Evolutionary conservation across 35 echinoderm and acorn worm genomes (phyloP).

Genomic region (Ophioderma brevispina): DNA sequence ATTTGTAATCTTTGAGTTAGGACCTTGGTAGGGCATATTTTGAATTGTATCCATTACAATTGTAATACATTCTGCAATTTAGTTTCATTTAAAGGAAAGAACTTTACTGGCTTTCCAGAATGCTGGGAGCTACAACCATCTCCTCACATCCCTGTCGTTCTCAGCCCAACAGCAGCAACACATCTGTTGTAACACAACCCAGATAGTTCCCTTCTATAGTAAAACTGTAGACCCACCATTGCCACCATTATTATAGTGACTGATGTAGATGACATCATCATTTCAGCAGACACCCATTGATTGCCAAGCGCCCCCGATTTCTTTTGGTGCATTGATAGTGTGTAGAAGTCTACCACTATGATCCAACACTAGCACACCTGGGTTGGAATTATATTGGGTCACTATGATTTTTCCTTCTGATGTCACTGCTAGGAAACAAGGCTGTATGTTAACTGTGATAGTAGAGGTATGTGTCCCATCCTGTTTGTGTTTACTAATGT

Average conservation of each 20-base stretch:
- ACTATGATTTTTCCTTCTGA: neutral
- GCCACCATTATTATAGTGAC: neutral
- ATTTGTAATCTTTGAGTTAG: no score
- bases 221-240: neutral
- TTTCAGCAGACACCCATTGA: neutral
- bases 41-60: no score
- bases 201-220: neutral
- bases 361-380: neutral
- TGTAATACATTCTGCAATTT: no score
- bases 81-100: no score
- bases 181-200: neutral
- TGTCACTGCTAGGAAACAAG: neutral
- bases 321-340: neutral
- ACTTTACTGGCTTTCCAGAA: no score
- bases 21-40: no score
- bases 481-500: neutral
- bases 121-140: no score
- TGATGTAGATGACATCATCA: neutral
- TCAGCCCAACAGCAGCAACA: no score
- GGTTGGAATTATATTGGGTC: neutral
- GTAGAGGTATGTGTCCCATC: neutral
- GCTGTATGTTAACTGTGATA: neutral
- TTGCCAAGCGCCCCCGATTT: neutral
- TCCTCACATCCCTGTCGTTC: no score
- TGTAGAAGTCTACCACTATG: neutral